Evolutionary conservation across 2,797 vertebrate species (phyloP).

Genomic region (Iguana delicatissima): DNA sequence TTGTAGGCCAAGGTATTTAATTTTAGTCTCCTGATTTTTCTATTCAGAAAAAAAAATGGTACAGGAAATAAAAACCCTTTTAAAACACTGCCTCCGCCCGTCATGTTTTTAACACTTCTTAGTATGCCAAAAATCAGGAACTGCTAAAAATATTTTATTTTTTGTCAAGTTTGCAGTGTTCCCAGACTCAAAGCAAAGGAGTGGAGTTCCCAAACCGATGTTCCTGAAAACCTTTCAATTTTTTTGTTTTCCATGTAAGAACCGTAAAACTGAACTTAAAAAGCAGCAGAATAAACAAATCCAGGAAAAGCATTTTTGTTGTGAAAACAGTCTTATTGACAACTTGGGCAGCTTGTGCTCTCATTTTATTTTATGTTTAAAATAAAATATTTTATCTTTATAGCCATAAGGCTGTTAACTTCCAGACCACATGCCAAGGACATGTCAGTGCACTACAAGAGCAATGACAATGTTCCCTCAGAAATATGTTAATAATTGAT

Average conservation of each 20-base stretch:
- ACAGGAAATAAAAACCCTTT: slow-evolving; percentile 38
- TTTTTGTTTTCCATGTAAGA: slow-evolving; percentile 11
- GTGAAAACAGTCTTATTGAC: slow-evolving; percentile 8
- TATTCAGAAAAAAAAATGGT: slow-evolving; percentile 22
- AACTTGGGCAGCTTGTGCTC: background rate
- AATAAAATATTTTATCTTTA: background rate
- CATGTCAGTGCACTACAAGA: background rate
- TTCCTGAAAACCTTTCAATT: background rate
- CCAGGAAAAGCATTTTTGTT: slow-evolving; percentile 10
- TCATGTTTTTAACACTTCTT: slow-evolving; percentile 52
- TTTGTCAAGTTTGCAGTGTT: slow-evolving; percentile 54
- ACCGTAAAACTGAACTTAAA: slow-evolving; percentile 6
- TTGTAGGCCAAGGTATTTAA: background rate
- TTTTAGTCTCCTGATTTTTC: slow-evolving; percentile 1
- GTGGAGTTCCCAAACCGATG: slow-evolving; percentile 33
- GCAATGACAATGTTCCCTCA: background rate
- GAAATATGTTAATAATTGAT: background rate
- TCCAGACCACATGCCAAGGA: background rate
- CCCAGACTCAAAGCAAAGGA: slow-evolving; percentile 46
- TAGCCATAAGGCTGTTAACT: background rate
- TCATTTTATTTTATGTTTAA: background rate
- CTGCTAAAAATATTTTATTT: slow-evolving; percentile 50
- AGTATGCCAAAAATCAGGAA: slow-evolving; percentile 62
- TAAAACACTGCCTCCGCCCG: background rate
- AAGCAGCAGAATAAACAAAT: background rate